Evolutionary conservation across 2,113 vertebrate species (phyloP).

Genomic region (Xenotilapia flavipinnis): DNA sequence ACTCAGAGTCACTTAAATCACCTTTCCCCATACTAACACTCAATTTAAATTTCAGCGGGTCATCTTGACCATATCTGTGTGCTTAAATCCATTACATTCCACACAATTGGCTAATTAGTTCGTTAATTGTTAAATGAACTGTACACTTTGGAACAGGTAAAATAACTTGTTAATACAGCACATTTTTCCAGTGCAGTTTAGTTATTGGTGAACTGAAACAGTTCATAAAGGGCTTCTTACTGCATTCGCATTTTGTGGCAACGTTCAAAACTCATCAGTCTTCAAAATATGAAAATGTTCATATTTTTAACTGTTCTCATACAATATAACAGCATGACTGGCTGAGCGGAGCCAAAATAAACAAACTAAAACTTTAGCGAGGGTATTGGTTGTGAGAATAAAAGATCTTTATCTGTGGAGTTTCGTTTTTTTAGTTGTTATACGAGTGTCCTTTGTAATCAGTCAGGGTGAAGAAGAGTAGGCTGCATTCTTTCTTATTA

Average conservation of each 20-base stretch:
- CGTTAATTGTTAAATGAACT: not conserved
- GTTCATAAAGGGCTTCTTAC: not conserved
- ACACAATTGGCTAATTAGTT: not conserved
- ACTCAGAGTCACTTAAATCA: not conserved
- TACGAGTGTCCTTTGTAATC: not conserved
- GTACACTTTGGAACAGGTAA: fast-evolving
- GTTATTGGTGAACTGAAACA: not conserved
- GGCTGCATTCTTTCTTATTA: not conserved
- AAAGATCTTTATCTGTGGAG: not conserved
- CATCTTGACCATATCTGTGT: not conserved
- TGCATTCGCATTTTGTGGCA: fast-evolving
- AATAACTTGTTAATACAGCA: not conserved
- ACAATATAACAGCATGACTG: not conserved
- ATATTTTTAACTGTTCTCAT: not conserved
- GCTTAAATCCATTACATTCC: not conserved
- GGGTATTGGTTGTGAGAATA: not conserved
- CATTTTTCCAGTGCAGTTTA: not conserved
- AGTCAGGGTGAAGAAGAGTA: not conserved
- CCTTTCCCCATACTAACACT: not conserved
- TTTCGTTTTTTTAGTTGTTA: not conserved
- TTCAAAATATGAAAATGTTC: not conserved
- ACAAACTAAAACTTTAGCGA: not conserved
- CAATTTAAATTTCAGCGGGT: not conserved
- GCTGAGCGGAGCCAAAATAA: not conserved
- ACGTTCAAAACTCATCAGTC: fast-evolving